These are phyloP conservation scores for Gnathonemus echidnorhynchus DNA, from an alignment of 2,113 vertebrate genomes.

Conservation along the genomic window DNA sequence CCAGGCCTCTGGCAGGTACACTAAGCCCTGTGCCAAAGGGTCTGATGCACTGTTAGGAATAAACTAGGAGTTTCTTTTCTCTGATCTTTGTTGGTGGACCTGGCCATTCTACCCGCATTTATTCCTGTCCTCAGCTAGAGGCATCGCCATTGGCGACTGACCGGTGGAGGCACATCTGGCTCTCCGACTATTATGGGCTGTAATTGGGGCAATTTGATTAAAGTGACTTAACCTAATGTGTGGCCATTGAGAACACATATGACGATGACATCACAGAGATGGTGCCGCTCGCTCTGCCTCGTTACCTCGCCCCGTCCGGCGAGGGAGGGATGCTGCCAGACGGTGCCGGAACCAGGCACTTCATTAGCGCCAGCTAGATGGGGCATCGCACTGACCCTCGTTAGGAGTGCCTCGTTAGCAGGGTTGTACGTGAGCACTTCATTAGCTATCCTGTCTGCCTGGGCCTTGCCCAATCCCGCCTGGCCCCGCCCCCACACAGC, in stretches of 20 bases:
- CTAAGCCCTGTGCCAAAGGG: background rate
- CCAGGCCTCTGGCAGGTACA: background rate
- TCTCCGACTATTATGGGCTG: background rate
- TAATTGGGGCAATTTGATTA: background rate
- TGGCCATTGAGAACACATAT: background rate
- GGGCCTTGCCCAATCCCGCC: background rate
- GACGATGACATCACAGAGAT: background rate
- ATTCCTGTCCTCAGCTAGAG: background rate
- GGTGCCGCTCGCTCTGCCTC: background rate
- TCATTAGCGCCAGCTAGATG: background rate
- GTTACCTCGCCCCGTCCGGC: background rate
- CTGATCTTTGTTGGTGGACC: background rate
- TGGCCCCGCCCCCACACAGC: background rate
- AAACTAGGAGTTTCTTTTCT: background rate
- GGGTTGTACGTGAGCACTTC: background rate
- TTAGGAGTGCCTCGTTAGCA: background rate
- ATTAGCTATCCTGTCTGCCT: background rate
- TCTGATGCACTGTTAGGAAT: background rate
- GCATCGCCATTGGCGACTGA: background rate
- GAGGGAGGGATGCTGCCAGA: background rate
- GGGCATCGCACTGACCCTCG: background rate
- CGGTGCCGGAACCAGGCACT: background rate
- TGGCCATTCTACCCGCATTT: background rate
- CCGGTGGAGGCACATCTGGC: background rate
- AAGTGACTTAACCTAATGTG: background rate